Base-by-base conservation (phyloP, 2,113 vertebrate genomes). In the Plecturocebus donacophilus region DNA sequence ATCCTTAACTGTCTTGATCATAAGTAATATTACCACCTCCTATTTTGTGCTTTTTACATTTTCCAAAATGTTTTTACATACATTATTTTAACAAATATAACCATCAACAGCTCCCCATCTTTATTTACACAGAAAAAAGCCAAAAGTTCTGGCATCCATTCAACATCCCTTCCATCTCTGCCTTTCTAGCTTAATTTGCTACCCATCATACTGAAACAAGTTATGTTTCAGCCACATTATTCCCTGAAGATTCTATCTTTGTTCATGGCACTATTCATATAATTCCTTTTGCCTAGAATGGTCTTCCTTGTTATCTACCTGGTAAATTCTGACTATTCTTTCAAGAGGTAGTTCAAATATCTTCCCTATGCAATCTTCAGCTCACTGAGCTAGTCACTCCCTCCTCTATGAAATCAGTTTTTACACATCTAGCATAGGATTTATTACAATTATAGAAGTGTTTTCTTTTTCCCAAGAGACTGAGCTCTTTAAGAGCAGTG, bases 81-180 rank as follows among this genome's bases (percentile, higher is more conserved):
- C 17, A n/a, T 86, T 83, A 88, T 25, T 90, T 87, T 96, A 94
- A 85, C 27, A 49, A 23, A 38, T 56, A 89, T 0, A 96, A 79
- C 14, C 40, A 96, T 32, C 13, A 32, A 38, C 5, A 96, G 35
- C 7, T 90, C 88, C 47, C n/a, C 9, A 87, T 76, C 61, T 92
- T 90, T 58, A 96, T n/a, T 87, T 64, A 58, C 94, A 81, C 1
- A 70, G 83, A 88, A 90, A 79, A 96, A 91, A 95, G 40, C 71
- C 64, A 90, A 66, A 80, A 76, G 17, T n/a, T n/a, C 40, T 80
- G 58, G 47, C 56, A 66, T 70, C 40, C 66, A 79, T 17, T 27
- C n/a, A 61, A 84, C 19, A 79, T n/a, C 13, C 35, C 52, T 91
- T 35, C 70, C 3, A 87, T 38, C 45, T 86, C 32, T 87, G 52